phyloP scores from a whole-genome alignment of 2,888 invertebrate species.

The Xanthorhoe designata region DNA sequence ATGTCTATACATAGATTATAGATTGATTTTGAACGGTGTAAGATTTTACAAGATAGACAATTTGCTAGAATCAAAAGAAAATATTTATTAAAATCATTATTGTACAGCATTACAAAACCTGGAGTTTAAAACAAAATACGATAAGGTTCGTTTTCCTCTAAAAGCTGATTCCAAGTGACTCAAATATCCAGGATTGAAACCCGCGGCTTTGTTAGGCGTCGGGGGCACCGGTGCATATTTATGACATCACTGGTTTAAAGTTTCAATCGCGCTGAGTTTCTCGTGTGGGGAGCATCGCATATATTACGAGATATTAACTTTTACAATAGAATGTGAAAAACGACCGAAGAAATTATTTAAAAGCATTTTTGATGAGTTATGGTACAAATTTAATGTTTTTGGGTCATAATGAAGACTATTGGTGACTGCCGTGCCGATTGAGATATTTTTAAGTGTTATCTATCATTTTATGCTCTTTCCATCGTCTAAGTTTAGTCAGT shows the following conservation, averaged over 20 bases:
- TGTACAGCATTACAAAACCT: background rate
- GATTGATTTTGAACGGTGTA: too few relatives aligned
- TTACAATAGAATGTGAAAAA: background rate
- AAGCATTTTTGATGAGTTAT: background rate
- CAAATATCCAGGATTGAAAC: conserved; percentile 28
- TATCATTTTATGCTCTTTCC: too few relatives aligned
- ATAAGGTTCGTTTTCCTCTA: conserved; percentile 3
- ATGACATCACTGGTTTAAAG: conserved; percentile 32
- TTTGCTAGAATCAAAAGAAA: too few relatives aligned
- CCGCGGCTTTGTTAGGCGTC: conserved; percentile 34
- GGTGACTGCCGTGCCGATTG: too few relatives aligned
- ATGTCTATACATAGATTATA: too few relatives aligned
- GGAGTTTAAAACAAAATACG: background rate
- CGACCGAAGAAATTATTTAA: background rate
- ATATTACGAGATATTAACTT: conserved; percentile 13
- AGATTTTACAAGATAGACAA: too few relatives aligned
- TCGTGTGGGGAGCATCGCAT: conserved; percentile 12
- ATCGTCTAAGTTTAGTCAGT: too few relatives aligned
- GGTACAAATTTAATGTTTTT: too few relatives aligned
- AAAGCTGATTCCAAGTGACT: conserved; percentile 4
- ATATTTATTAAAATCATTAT: background rate
- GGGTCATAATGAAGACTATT: too few relatives aligned
- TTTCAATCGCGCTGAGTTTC: conserved; percentile 21
- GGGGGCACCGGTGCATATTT: conserved; percentile 42
- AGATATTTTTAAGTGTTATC: too few relatives aligned